Evolutionary conservation across 2,888 invertebrate genomes (phyloP).

Genomic region (Glomeris marginata): DNA sequence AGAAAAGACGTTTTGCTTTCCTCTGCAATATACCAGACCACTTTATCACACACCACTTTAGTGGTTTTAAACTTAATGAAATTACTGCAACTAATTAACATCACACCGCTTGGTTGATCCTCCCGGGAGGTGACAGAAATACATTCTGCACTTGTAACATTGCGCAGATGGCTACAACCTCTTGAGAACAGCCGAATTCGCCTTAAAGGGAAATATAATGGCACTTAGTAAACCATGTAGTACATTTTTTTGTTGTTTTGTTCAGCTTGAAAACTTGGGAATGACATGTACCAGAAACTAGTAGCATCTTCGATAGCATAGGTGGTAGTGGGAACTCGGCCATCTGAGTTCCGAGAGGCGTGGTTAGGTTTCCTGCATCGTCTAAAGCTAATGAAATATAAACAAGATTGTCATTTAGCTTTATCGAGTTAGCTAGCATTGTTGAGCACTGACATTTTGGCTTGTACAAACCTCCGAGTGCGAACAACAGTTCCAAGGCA

Average conservation of each 20-base stretch:
- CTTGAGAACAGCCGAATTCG: constrained; percentile 80
- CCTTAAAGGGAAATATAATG: constrained; percentile 29
- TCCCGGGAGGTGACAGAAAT: constrained; percentile 52
- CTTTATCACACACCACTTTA: neutral
- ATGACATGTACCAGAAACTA: constrained; percentile 47
- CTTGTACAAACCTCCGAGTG: constrained; percentile 38
- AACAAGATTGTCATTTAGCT: neutral
- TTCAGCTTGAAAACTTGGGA: neutral
- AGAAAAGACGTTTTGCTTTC: constrained; percentile 59
- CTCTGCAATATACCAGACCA: constrained; percentile 15
- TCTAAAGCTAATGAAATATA: constrained; percentile 47
- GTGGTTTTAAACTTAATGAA: neutral
- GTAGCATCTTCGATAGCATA: constrained; percentile 68
- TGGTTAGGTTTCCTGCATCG: constrained; percentile 56
- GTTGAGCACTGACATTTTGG: constrained; percentile 7
- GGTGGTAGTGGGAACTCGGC: constrained; percentile 85
- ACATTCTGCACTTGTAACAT: constrained; percentile 91
- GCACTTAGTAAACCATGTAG: neutral
- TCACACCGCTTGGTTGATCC: constrained; percentile 27
- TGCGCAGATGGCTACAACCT: constrained; percentile 73
- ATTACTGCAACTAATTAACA: neutral
- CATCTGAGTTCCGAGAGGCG: constrained; percentile 61
- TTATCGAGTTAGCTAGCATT: neutral
- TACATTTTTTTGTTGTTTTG: no score
- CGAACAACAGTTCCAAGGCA: constrained; percentile 74